These are phyloP conservation scores for Ethmia dodecea DNA, from an alignment of 2,888 invertebrate species.

Conservation along the genomic window DNA sequence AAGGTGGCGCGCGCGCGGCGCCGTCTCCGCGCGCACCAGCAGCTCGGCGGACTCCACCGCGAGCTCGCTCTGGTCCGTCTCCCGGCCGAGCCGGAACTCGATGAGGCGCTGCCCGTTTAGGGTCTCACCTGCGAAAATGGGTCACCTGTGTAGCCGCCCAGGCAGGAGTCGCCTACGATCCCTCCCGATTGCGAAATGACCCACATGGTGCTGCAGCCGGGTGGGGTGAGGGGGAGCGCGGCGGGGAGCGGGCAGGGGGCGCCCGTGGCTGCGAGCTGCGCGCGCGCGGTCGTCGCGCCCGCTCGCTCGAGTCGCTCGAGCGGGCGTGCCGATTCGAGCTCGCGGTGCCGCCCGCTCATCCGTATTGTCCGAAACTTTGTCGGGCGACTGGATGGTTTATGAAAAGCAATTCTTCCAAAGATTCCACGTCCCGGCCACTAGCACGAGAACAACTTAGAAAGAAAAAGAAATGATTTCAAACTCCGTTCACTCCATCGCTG, in stretches of 20 bases:
- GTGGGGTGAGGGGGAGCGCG: conserved; percentile 15
- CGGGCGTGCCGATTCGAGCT: conserved; percentile 36
- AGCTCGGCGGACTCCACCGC: conserved; percentile 88
- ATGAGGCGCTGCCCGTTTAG: conserved; percentile 91
- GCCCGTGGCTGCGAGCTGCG: conserved; percentile 67
- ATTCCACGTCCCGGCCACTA: conserved; percentile 32
- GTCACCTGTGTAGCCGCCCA: neutral
- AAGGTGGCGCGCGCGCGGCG: conserved; percentile 45
- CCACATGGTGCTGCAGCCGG: conserved; percentile 36
- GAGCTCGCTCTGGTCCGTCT: conserved; percentile 74
- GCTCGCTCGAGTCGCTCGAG: conserved; percentile 25
- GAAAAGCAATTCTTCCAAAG: conserved; percentile 5
- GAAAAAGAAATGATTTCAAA: conserved; percentile 16
- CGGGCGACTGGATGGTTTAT: conserved; percentile 1
- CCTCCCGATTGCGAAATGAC: conserved; percentile 58
- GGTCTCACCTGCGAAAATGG: conserved; percentile 81
- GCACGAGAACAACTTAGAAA: conserved; percentile 21
- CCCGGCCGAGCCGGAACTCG: conserved; percentile 87
- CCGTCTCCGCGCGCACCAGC: conserved; percentile 79
- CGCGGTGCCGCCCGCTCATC: conserved; percentile 49
- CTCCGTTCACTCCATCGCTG: too few relatives aligned
- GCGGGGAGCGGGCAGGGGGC: conserved; percentile 53
- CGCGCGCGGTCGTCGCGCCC: conserved; percentile 40
- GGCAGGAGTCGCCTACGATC: conserved; percentile 19
- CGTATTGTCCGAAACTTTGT: conserved; percentile 21